Percentiles rank a stretch among this genome's conserved stretches.
These are phyloP conservation scores for Hypsibius dujardini DNA, from an alignment of 1,140 invertebrate genomes.

Conservation along the genomic window DNA sequence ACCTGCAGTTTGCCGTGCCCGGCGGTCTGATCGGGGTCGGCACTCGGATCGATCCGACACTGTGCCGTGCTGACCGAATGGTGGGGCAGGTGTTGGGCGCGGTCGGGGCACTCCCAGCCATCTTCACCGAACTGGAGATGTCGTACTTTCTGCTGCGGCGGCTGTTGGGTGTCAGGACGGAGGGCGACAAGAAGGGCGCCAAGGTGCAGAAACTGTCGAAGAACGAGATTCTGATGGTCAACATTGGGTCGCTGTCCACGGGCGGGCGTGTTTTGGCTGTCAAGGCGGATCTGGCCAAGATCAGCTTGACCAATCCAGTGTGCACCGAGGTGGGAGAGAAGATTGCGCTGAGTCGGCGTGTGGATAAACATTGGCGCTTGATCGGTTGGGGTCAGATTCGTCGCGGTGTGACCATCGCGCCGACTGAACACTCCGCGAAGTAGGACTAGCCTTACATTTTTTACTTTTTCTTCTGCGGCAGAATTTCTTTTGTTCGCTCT, in stretches of 20 bases:
- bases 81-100: conserved; percentile 97
- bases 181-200: conserved; percentile 95
- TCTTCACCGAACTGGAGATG: conserved; percentile 94
- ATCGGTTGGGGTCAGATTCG: conserved; percentile 94
- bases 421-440: conserved; percentile 27
- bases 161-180: conserved; percentile 85
- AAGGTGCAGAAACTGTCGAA: conserved; percentile 79
- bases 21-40: conserved; percentile 96
- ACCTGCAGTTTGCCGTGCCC: conserved; percentile 92
- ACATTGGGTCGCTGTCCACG: conserved; percentile 95
- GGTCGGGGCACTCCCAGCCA: conserved; percentile 82
- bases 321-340: conserved; percentile 97
- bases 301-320: conserved; percentile 85
- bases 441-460: too few species aligned
- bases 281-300: conserved; percentile 92
- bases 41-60: conserved; percentile 93
- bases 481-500: too few species aligned
- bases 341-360: conserved; percentile 86
- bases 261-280: conserved; percentile 88
- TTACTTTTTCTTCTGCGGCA: too few species aligned
- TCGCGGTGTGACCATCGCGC: conserved; percentile 70
- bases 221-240: conserved; percentile 81
- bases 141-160: conserved; percentile 90
- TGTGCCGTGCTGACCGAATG: conserved; percentile 89
- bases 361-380: conserved; percentile 97